Percentiles rank a stretch among this genome's conserved stretches.
These are phyloP conservation scores for Brenthis hecate DNA, from an alignment of 2,888 invertebrate genomes.

Conservation along the genomic window DNA sequence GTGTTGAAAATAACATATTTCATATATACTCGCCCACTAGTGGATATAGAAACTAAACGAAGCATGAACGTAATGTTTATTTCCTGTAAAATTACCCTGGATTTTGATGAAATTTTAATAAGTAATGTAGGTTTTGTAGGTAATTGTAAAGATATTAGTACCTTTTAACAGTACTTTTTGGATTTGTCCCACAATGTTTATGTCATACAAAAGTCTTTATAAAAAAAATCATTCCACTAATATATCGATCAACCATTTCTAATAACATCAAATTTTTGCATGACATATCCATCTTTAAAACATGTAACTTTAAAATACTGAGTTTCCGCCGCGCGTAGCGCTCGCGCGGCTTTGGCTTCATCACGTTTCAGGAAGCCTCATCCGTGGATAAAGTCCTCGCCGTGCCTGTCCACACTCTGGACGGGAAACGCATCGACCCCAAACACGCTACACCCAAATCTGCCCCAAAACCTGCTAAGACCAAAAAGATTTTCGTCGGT, in stretches of 20 bases:
- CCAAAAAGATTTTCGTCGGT: slow-evolving; percentile 96
- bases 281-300: slow-evolving; percentile 14
- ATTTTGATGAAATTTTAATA: slow-evolving; percentile 37
- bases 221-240: not conserved
- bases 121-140: slow-evolving; percentile 39
- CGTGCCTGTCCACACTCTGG: slow-evolving; percentile 94
- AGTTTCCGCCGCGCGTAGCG: slow-evolving; percentile 85
- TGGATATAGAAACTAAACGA: slow-evolving; percentile 34
- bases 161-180: slow-evolving; percentile 30
- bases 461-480: slow-evolving; percentile 92
- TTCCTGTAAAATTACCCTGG: slow-evolving; percentile 39
- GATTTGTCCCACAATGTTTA: slow-evolving; percentile 19
- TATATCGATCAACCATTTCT: not conserved
- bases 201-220: slow-evolving; percentile 23
- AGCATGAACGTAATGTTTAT: slow-evolving; percentile 40
- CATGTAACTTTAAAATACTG: slow-evolving; percentile 28
- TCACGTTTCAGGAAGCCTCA: slow-evolving; percentile 94
- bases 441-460: slow-evolving; percentile 97
- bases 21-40: slow-evolving; percentile 35
- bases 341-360: slow-evolving; percentile 96
- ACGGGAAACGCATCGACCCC: slow-evolving; percentile 96
- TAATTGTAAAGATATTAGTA: slow-evolving; percentile 33
- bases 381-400: slow-evolving; percentile 95
- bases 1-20: slow-evolving; percentile 34
- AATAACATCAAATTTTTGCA: slow-evolving; percentile 5